phyloP scores from a whole-genome alignment of 2,113 vertebrate genomes.

The Eulemur rufifrons region DNA sequence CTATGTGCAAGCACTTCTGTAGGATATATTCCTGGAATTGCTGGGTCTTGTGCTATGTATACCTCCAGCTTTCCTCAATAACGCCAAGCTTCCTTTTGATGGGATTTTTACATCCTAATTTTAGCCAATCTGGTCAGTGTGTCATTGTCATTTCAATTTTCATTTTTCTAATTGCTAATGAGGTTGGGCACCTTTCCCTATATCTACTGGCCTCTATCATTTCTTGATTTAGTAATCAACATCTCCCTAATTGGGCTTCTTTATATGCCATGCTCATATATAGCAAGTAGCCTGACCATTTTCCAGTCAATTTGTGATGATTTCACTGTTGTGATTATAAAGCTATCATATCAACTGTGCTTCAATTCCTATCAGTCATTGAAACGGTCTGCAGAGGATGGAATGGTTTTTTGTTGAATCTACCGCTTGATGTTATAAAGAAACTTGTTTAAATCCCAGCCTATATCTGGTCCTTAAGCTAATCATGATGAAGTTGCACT shows the following conservation, averaged over 20 bases:
- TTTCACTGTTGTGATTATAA: neutral
- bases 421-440: neutral
- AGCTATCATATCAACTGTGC: neutral
- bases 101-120: neutral
- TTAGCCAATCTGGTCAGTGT: neutral
- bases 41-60: neutral
- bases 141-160: neutral
- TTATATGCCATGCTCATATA: neutral
- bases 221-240: neutral
- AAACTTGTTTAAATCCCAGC: neutral
- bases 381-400: neutral
- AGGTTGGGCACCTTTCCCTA: neutral
- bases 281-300: neutral
- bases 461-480: neutral
- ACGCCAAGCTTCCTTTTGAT: neutral
- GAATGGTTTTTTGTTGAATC: neutral
- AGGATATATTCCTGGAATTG: neutral
- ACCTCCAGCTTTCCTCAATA: neutral
- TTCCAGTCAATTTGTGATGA: neutral
- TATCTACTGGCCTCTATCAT: neutral
- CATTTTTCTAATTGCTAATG: slow-evolving; percentile 15
- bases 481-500: neutral
- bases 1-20: neutral
- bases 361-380: neutral
- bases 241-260: neutral